phyloP scores from a whole-genome alignment of 2,113 vertebrate genomes.

The Himantopus leucocephalus region DNA sequence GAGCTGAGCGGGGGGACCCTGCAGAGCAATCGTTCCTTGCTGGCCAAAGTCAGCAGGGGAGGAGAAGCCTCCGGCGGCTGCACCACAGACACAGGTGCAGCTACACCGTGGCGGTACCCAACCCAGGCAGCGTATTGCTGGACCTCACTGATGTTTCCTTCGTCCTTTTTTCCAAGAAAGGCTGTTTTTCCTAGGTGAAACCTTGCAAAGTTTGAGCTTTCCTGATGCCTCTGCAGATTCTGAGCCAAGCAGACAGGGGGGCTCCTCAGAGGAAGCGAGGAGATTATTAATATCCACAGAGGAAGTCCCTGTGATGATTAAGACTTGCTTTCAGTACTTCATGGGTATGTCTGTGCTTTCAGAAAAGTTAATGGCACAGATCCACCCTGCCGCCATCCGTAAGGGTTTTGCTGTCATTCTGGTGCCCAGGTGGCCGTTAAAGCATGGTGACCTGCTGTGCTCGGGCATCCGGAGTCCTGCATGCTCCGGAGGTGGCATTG shows the following conservation, averaged over 20 bases:
- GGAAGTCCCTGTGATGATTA: constrained; percentile 30
- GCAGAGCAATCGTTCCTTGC: rapidly evolving
- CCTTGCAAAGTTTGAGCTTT: background rate
- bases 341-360: background rate
- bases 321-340: background rate
- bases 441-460: background rate
- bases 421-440: background rate
- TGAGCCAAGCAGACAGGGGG: background rate
- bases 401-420: background rate
- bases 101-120: rapidly evolving
- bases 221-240: background rate
- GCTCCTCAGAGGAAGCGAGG: background rate
- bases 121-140: background rate
- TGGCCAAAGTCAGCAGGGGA: background rate
- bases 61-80: rapidly evolving
- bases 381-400: background rate
- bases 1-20: background rate
- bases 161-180: background rate
- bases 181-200: background rate
- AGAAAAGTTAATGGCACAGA: background rate
- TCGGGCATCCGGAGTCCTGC: background rate
- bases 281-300: constrained; percentile 22
- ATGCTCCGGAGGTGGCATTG: background rate
- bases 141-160: background rate
- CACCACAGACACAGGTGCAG: background rate